Base-by-base conservation (phyloP, 2,888 invertebrate species). In the Leuctra nigra region DNA sequence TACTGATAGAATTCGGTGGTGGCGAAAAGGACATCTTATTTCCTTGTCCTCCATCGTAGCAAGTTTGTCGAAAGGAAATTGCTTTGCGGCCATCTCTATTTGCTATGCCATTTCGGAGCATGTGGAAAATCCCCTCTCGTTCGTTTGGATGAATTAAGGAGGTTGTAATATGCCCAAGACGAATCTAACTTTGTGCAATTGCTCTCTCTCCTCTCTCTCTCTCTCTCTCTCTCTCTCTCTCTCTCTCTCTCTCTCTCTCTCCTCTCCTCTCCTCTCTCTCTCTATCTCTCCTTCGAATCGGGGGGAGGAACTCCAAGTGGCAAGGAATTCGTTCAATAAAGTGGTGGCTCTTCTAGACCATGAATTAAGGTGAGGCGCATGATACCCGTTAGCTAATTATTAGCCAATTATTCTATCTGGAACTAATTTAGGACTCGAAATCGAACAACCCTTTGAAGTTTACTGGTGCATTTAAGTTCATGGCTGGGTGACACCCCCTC, bases 371-470 rank as follows among this genome's bases (percentile, higher is more conserved):
- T 36, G 20, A 13, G 22, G 58, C 41, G 48, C 54, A 55, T 50
- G 38, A 50, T 39, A 50, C 50, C 58, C 48, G 54, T 58, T 58
- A 58, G 58, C 50, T 50, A 58, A 58, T 58, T 58, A 58, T 58
- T 58, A 58, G 58, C 54, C 58, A 58, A 58, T 58, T 58, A 58
- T 58, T 58, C 57, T 58, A 54, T 46, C 54, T 55, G 54, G 46
- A 58, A 58, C 54, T 58, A 58, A 58, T 58, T 58, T 58, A 55
- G 58, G 54, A 54, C 58, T 58, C 50, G 46, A 44, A 58, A 58
- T 46, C 54, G 39, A 48, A 52, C 16, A 50, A 58, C 54, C 39
- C 54, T 54, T 58, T 58, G 54, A 54, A 58, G 50, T 54, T 58
- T 46, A 50, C n/a, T 41, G 39, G 24, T 22, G 46, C 50, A 35